phyloP scores from a whole-genome alignment of 2,888 invertebrate species.

The Eupithecia subumbrata region DNA sequence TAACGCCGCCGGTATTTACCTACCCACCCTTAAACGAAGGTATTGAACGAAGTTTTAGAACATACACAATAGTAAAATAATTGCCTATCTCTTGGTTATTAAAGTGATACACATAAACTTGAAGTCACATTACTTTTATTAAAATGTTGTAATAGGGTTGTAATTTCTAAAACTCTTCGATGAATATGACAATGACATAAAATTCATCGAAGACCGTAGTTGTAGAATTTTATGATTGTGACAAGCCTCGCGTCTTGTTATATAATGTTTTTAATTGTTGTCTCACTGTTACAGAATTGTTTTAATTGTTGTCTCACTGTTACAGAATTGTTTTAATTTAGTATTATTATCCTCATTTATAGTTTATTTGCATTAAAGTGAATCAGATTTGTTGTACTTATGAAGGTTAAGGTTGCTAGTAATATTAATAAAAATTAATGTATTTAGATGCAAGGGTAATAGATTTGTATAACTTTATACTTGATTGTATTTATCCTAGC shows the following conservation, averaged over 20 bases:
- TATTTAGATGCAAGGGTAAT: constrained; percentile 39
- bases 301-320: too few species aligned
- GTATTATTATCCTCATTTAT: too few species aligned
- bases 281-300: constrained; percentile 28
- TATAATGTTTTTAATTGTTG: constrained; percentile 25
- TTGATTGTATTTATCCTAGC: constrained; percentile 24
- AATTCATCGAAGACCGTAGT: too few species aligned
- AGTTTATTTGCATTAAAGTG: neutral
- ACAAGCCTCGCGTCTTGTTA: constrained; percentile 17
- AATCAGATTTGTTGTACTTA: constrained; percentile 19
- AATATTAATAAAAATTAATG: constrained; percentile 15
- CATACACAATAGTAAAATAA: neutral
- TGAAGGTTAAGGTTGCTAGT: constrained; percentile 14
- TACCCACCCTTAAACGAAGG: neutral
- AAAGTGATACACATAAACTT: neutral
- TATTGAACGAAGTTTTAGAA: neutral
- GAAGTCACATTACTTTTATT: neutral
- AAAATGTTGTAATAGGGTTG: too few species aligned
- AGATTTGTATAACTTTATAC: constrained; percentile 32
- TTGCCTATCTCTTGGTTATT: neutral
- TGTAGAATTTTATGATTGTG: neutral
- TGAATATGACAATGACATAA: too few species aligned
- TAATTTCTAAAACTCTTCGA: too few species aligned
- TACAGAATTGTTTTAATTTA: neutral
- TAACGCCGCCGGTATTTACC: too few species aligned